Evolutionary conservation across 2,113 vertebrate genomes (phyloP), one percentile per base, ranked within the genome.

Genomic region (Dinomys branickii): DNA sequence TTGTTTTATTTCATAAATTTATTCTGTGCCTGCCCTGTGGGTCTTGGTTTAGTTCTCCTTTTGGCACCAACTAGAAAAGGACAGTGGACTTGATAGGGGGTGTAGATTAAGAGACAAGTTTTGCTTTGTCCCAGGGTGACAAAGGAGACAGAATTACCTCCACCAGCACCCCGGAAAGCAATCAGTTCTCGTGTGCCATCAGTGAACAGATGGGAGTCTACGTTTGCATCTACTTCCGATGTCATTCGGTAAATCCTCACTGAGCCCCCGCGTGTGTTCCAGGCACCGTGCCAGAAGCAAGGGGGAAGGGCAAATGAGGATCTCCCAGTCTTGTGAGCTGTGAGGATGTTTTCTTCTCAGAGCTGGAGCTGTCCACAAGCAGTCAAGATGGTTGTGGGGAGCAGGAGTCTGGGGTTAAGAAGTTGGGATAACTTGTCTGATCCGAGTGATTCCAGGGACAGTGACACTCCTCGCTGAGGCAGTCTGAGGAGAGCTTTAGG

Each of bases 1-100:
- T 96, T 98, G 52, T n/a, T 96, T 96, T 82, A 73, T n/a, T 63
- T 97, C 78, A 78, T 56, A 14, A 54, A 54, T 59, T 30, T 47
- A n/a, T 67, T 52, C 83, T 67, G 81, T 30, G 33, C 75, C 28
- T 89, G 30, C 59, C 82, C 61, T 33, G 1, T 30, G 52, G 69
- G 12, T 71, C 12, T 86, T 95, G 82, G 56, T 95, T 63, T 44
- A 7, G 24, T 47, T 94, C 61, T 86, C 28, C 73, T 82, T 88
- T 87, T 28, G 56, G 71, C 10, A 20, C 30, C 38, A 54, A 47
- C 41, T 92, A 22, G 54, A 90, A 82, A 77, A 50, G 75, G 41
- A 81, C 19, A 89, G 63, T 52, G 82, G 85, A 69, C 59, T 95
- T 52, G 69, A 16, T 7, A 20, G n/a, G 63, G 56, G 22, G 67